Evolutionary conservation across 2,888 invertebrate genomes (phyloP).

Genomic region (Eilema griseolum): DNA sequence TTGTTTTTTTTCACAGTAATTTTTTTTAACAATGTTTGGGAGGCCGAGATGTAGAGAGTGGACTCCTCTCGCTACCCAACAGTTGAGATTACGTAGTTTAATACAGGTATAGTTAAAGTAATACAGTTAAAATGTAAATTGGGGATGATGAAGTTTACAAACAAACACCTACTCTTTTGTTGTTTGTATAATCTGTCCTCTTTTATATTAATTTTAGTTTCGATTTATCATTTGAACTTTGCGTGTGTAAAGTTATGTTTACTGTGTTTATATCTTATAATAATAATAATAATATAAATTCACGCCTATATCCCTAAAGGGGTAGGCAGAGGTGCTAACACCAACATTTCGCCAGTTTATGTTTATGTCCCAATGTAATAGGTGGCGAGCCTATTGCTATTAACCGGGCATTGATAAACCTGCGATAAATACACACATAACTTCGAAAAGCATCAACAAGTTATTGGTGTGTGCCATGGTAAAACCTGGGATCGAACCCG

Average conservation of each 20-base stretch:
- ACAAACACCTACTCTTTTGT: conserved; percentile 69
- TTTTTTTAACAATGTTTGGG: conserved; percentile 80
- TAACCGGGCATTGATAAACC: too few relatives aligned
- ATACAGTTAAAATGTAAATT: background rate
- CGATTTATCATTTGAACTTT: background rate
- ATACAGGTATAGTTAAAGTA: conserved; percentile 87
- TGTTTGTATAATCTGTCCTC: background rate
- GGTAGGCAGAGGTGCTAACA: too few relatives aligned
- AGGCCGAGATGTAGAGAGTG: conserved; percentile 91
- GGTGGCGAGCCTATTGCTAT: too few relatives aligned
- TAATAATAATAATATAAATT: too few relatives aligned
- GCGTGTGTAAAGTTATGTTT: background rate
- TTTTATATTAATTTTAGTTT: background rate
- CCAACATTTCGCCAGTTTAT: too few relatives aligned
- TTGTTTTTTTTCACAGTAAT: conserved; percentile 42
- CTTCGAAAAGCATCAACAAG: too few relatives aligned
- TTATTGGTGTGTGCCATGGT: too few relatives aligned
- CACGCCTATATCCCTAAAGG: too few relatives aligned
- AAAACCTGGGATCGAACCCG: too few relatives aligned
- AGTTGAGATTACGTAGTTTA: conserved; percentile 93
- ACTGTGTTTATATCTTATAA: background rate
- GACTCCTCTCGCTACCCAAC: conserved; percentile 94
- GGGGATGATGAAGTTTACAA: conserved; percentile 61
- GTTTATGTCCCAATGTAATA: too few relatives aligned
- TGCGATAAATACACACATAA: too few relatives aligned